Evolutionary conservation across 2,797 vertebrate genomes (phyloP), one percentile per base, ranked within the genome.

Genomic region (Poeciliopsis turneri): DNA sequence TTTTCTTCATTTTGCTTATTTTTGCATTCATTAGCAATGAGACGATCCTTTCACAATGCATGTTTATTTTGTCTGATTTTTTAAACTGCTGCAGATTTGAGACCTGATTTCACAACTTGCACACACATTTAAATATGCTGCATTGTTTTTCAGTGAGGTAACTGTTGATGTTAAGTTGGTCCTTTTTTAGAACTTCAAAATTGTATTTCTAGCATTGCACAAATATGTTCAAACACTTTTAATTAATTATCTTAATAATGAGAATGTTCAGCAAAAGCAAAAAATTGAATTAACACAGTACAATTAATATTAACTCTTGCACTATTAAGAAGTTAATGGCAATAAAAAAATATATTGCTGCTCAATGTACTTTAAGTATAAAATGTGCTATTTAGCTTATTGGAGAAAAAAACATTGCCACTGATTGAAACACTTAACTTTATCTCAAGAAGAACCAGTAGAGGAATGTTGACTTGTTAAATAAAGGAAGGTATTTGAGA

Each of bases 391-490:
- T 51, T 73, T 73, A 73, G 47, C 47, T 53, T 23, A 30, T 73
- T 73, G 41, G 18, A 36, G 36, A 23, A 10, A 61, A 6, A 59
- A 20, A 41, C 12, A 72, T 33, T 66, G 61, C 79, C 82, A 80
- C 74, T 33, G n/a, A 28, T 43, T 72, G 64, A 41, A 41, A 41
- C 41, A 39, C 20, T 39, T 36, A 41, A 36, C 18, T 82, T 80
- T 2, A 71, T 61, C 71, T 70, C 55, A 84, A 77, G 72, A 46
- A 77, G 46, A 3, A 59, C 23, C 68, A 61, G 75, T 78, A 78
- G 43, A 82, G 41, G 82, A 86, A 82, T 77, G 75, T 82, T 84
- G 76, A 73, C 25, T 84, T 68, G 41, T 76, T 72, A 55, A 33
- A 74, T 72, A 72, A 28, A n/a, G 43, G 28, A 13, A 9, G 59